Evolutionary conservation across 1,140 invertebrate genomes (phyloP).

Genomic region (Aethina tumida): DNA sequence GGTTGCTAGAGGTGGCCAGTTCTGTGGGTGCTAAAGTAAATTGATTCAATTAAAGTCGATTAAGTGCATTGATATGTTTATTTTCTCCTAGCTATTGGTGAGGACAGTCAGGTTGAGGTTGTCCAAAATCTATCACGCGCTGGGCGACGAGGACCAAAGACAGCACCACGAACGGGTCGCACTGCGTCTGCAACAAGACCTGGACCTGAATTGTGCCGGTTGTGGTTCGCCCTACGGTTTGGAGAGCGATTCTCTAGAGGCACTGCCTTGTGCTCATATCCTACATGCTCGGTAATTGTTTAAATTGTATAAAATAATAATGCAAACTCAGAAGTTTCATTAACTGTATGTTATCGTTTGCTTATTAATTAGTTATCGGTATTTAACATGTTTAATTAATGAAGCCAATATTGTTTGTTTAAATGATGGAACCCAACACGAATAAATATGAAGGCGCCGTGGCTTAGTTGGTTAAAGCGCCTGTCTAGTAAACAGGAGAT

Average conservation of each 20-base stretch:
- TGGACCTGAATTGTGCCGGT: constrained; percentile 64
- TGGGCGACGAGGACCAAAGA: constrained; percentile 71
- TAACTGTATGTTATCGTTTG: too few relatives aligned
- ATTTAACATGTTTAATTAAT: too few relatives aligned
- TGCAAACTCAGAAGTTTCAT: too few relatives aligned
- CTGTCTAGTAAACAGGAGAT: constrained; percentile 49
- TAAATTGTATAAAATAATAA: too few relatives aligned
- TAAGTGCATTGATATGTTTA: constrained; percentile 2
- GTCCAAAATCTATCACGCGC: constrained; percentile 64
- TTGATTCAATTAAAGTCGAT: too few relatives aligned
- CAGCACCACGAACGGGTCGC: constrained; percentile 62
- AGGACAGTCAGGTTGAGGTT: constrained; percentile 64
- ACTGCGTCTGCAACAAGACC: constrained; percentile 55
- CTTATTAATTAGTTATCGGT: too few relatives aligned
- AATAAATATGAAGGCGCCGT: too few relatives aligned
- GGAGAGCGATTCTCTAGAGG: constrained; percentile 62
- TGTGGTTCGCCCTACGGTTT: constrained; percentile 65
- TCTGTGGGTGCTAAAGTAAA: constrained; percentile 68
- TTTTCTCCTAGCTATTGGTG: constrained; percentile 54
- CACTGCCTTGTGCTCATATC: constrained; percentile 74
- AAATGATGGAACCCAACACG: too few relatives aligned
- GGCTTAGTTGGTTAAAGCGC: constrained; percentile 48
- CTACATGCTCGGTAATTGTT: constrained; percentile 73
- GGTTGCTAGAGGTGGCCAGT: constrained; percentile 66
- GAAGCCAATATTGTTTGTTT: too few relatives aligned